Conservation (phyloP, 92 coral and sea anemone genomes). For the Chrysogorgia sp. region DNA sequence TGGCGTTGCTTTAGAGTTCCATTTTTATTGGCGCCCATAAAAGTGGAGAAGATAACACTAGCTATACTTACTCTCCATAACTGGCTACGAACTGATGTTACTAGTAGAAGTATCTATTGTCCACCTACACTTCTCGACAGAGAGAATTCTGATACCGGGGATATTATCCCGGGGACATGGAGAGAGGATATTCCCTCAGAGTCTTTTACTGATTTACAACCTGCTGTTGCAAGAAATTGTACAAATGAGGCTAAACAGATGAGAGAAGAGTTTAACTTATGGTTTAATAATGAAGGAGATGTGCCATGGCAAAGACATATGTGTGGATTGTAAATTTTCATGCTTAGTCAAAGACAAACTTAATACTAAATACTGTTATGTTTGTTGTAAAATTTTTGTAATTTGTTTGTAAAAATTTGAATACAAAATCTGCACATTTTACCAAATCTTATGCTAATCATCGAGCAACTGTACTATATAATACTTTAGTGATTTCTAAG, state of each 20-base stretch:
- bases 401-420: no score
- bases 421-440: no score
- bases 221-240: constrained; percentile 42
- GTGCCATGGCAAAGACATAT: constrained; percentile 52
- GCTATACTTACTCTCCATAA: constrained; percentile 58
- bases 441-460: no score
- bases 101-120: constrained; percentile 37
- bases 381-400: no score
- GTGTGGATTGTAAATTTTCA: constrained; percentile 54
- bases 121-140: constrained; percentile 48
- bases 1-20: no score
- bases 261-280: constrained; percentile 56
- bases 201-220: no score
- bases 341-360: no score
- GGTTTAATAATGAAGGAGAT: constrained; percentile 64
- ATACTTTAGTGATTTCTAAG: no score
- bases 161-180: constrained; percentile 63
- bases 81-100: constrained; percentile 59
- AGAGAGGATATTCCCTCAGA: no score
- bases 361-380: no score
- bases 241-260: constrained; percentile 49
- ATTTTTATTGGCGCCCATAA: constrained; percentile 19
- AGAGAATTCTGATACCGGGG: constrained; percentile 53
- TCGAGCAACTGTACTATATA: no score
- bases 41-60: constrained; percentile 53